Base-by-base conservation (phyloP, 2,888 invertebrate species). In the Tiphia femorata region DNA sequence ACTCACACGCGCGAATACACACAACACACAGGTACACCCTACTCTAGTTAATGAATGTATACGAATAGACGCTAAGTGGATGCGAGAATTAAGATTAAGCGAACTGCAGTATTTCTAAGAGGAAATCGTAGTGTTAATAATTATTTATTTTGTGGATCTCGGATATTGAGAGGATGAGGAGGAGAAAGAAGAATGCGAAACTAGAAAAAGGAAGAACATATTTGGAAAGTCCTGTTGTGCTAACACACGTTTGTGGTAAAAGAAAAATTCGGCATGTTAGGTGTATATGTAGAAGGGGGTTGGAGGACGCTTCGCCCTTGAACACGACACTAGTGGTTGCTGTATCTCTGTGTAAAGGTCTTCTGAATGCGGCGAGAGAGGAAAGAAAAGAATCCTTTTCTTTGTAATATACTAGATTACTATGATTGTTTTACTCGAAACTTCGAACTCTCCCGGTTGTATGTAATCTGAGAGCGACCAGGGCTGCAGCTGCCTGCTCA, bases 21-120 rank as follows among this genome's bases (percentile, higher is more conserved):
- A n/a, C n/a, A n/a, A n/a, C n/a, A n/a, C n/a, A n/a, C n/a, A n/a
- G n/a, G n/a, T n/a, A n/a, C 12, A 41, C 55, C 58, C 78, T 80
- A 82, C 80, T 82, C 83, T 83, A 82, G 83, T 83, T 82, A 82
- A 81, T 79, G 76, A 82, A 80, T 83, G 83, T 83, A 83, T 83
- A 83, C 83, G 83, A 83, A 72, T 83, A 83, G 79, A 73, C 72
- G 76, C 75, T 82, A 80, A 82, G 80, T 71, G 73, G 70, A 72
- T 61, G 68, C 63, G 68, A 65, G 55, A 72, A 38, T 62, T 58
- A 58, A 56, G 67, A 67, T 68, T n/a, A 70, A 67, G 63, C 65
- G 67, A 70, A 77, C 70, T 62, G 71, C 81, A 82, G 82, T 83
- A 83, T 83, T 82, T 82, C 80, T 81, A 80, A 81, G 78, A 80